These are phyloP conservation scores for Cantharis lateralis DNA, from an alignment of 2,888 invertebrate genomes.

Conservation along the genomic window DNA sequence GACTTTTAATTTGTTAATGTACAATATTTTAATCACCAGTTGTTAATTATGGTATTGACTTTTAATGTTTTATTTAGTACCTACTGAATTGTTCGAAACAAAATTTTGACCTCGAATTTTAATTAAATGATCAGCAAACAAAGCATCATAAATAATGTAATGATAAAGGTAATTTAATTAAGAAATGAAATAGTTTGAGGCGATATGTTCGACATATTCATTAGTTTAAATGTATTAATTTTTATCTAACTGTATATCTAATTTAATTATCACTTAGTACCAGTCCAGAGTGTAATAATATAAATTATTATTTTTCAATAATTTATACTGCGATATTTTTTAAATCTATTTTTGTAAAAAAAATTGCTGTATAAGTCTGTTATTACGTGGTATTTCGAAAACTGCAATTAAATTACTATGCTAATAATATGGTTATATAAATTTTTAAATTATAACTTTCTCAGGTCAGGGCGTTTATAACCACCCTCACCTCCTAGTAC, in stretches of 20 bases:
- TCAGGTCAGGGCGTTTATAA: no score
- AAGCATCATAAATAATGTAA: constrained; percentile 31
- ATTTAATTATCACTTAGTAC: constrained; percentile 25
- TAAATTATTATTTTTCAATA: background rate
- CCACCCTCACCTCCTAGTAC: no score
- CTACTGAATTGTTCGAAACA: background rate
- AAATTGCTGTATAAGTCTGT: no score
- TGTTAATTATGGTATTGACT: constrained; percentile 22
- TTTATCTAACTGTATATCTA: constrained; percentile 34
- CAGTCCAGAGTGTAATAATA: background rate
- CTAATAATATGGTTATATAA: no score
- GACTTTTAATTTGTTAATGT: background rate
- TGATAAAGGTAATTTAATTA: constrained; percentile 38
- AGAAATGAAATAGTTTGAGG: constrained; percentile 35
- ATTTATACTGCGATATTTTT: background rate
- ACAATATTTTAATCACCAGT: background rate
- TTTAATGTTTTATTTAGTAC: constrained; percentile 14
- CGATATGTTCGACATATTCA: constrained; percentile 40
- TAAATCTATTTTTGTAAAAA: background rate
- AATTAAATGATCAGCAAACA: constrained; percentile 30
- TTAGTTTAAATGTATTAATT: constrained; percentile 34
- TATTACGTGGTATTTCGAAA: no score
- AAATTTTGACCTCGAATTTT: constrained; percentile 27
- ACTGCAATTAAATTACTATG: no score
- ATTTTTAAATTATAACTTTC: no score